Evolutionary conservation across 1,140 invertebrate species (phyloP).

Genomic region (Drosophila nannoptera): DNA sequence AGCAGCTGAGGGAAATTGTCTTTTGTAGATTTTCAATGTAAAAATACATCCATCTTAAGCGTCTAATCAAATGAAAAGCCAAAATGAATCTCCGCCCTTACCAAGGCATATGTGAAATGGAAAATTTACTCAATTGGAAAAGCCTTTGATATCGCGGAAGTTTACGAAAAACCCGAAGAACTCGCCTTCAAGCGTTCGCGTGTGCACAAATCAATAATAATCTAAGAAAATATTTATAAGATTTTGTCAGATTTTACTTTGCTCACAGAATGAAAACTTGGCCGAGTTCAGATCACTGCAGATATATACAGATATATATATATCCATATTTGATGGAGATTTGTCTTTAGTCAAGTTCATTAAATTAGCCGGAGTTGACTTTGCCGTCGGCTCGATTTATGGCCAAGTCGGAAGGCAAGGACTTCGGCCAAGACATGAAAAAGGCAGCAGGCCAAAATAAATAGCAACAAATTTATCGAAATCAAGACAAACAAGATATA

Average conservation of each 20-base stretch:
- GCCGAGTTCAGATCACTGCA: too few species aligned
- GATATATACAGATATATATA: not conserved
- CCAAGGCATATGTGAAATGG: constrained; percentile 8
- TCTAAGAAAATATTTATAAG: not conserved
- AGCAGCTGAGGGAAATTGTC: not conserved
- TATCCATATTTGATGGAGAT: not conserved
- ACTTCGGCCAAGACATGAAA: constrained; percentile 7
- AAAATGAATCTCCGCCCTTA: not conserved
- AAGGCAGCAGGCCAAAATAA: constrained; percentile 6
- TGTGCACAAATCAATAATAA: not conserved
- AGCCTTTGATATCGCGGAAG: constrained; percentile 37
- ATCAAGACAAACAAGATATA: not conserved
- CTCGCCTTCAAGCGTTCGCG: too few species aligned
- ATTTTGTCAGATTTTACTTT: too few species aligned
- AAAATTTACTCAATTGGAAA: constrained; percentile 32
- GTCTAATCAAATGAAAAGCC: constrained; percentile 16
- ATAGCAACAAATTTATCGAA: not conserved
- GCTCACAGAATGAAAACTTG: too few species aligned
- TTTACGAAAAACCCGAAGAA: constrained; percentile 5
- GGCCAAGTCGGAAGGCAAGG: not conserved
- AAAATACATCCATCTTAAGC: constrained; percentile 1
- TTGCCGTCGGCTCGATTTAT: constrained; percentile 25
- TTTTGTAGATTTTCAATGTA: not conserved
- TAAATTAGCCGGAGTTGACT: not conserved
- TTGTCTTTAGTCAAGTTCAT: too few species aligned